Evolutionary conservation across 2,888 invertebrate species (phyloP), one percentile per base, ranked within the genome.

Genomic region (Dyspetes luteomarginatus): DNA sequence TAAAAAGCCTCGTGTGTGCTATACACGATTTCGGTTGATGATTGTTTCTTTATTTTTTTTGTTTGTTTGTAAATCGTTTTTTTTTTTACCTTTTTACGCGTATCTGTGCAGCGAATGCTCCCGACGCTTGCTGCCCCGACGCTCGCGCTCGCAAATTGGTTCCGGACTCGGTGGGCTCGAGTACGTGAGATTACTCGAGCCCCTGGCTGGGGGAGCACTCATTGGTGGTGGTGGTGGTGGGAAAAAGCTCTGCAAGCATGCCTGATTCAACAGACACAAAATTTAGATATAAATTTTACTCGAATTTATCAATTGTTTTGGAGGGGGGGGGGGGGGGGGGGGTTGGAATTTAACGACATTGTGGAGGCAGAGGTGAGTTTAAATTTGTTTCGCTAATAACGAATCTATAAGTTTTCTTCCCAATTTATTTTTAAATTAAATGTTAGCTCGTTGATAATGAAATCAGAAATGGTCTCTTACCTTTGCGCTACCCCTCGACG

Each of bases 201-300:
- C 91, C 74, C 92, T 89, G 48, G 88, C 84, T 60, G 91, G 91
- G 26, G 91, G 91, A 43, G 88, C 90, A 79, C 88, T 90, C 90
- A 91, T 91, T 74, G 91, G 92, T 2, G 92, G 92, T 52, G 92
- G 92, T 24, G 92, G 91, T 56, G 92, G 92, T 62, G 92, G 92
- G 85, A 92, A 92, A 87, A 92, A 92, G 85, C 91, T 92, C 91
- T 92, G 92, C 86, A 92, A 91, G 85, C 92, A 92, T 65, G 92
- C 92, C 92, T 92, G 82, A 84, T 56, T 60, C 82, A 82, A 48
- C 71, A 5, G 15, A 69, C 30, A 45, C 41, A 30, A 19, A 0
- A 4, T 65, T 72, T 67, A 64, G 36, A 58, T 36, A 36, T 12
- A 9, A 17, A 12, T 9, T 43, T 43, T 62, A n/a, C n/a, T n/a